Percentiles rank a stretch among this genome's conserved stretches.
Conservation (phyloP, 2,797 vertebrate genomes). For the Tragelaphus oryx region DNA sequence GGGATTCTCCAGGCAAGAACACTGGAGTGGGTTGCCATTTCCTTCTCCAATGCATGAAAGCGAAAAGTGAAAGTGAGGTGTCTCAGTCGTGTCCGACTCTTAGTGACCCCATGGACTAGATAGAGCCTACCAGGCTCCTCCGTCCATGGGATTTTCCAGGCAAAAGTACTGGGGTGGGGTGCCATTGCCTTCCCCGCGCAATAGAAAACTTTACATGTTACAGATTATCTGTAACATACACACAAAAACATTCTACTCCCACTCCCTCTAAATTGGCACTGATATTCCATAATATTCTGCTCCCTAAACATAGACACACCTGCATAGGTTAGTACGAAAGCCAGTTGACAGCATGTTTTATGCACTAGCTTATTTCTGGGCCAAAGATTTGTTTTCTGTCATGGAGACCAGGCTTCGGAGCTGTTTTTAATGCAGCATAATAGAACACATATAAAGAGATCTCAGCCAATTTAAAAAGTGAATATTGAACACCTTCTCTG, state of each 20-base stretch:
- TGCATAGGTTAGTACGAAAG: constrained; percentile 42
- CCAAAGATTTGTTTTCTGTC: constrained; percentile 64
- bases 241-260: background rate
- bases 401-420: constrained; percentile 46
- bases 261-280: background rate
- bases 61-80: too few relatives aligned
- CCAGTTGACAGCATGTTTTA: constrained; percentile 66
- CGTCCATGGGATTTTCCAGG: too few relatives aligned
- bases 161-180: too few relatives aligned
- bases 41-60: too few relatives aligned
- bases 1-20: too few relatives aligned
- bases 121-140: too few relatives aligned
- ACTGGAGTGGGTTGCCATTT: too few relatives aligned
- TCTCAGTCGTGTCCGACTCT: too few relatives aligned
- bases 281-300: constrained; percentile 41
- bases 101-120: too few relatives aligned
- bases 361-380: constrained; percentile 56
- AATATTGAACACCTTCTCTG: constrained; percentile 73
- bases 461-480: constrained; percentile 45
- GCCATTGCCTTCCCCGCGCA: background rate
- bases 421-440: constrained; percentile 67
- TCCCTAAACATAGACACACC: constrained; percentile 53
- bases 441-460: constrained; percentile 60
- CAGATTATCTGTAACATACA: background rate
- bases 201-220: background rate